phyloP scores from a whole-genome alignment of 2,113 vertebrate species.

The Centrocercus urophasianus region DNA sequence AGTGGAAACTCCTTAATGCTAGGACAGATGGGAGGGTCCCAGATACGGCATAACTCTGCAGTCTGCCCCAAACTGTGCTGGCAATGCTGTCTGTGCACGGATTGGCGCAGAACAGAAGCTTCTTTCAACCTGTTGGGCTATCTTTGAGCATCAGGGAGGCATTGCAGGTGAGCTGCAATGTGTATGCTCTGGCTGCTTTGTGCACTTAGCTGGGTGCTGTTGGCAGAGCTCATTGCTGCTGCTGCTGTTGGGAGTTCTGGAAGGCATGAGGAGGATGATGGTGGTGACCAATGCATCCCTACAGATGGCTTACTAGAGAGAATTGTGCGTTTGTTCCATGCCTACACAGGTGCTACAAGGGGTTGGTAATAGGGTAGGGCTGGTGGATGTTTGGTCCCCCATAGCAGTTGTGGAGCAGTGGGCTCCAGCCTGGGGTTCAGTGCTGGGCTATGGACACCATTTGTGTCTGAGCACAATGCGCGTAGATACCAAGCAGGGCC shows the following conservation, averaged over 20 bases:
- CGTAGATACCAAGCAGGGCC: not conserved
- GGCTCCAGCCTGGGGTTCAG: not conserved
- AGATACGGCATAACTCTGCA: not conserved
- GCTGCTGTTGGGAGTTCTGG: not conserved
- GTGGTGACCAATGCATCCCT: too few species aligned
- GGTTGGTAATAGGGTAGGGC: not conserved
- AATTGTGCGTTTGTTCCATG: not conserved
- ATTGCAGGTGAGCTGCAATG: accelerated
- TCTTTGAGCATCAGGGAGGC: not conserved
- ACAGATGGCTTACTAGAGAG: not conserved
- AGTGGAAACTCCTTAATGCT: not conserved
- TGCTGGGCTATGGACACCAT: not conserved
- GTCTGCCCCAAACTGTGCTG: not conserved
- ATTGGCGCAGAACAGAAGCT: not conserved
- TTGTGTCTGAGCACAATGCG: not conserved
- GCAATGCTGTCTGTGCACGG: not conserved
- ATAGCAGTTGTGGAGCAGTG: not conserved
- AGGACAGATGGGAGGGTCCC: not conserved
- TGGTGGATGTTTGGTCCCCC: not conserved
- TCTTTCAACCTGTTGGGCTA: not conserved
- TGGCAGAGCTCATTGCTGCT: accelerated
- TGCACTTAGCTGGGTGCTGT: accelerated
- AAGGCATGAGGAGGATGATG: not conserved
- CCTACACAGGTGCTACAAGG: too few species aligned
- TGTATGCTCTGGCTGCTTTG: accelerated